A percentile compares a stretch with the other conserved stretches of the same genome.
Conservation (phyloP, 64 coral and sea anemone species). For the Dendrophyllia cribrosa region DNA sequence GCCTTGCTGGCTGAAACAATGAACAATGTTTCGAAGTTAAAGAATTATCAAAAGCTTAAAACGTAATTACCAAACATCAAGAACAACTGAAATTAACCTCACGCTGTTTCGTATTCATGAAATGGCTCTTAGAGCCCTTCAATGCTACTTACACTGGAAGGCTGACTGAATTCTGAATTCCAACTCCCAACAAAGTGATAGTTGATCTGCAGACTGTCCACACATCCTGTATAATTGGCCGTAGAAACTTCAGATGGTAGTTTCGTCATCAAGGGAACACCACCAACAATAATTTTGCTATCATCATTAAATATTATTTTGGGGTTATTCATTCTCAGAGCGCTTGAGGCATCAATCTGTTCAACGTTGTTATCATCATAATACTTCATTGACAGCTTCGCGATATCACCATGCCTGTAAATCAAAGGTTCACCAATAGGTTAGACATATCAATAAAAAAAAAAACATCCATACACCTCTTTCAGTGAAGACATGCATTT, state of each 20-base stretch:
- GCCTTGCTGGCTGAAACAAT: no score
- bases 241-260: conserved; percentile 2
- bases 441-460: no score
- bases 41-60: no score
- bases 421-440: neutral
- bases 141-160: neutral
- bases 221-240: conserved; percentile 20
- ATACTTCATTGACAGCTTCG: conserved; percentile 7
- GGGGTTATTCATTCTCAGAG: conserved; percentile 15
- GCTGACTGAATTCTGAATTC: conserved; percentile 46
- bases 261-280: conserved; percentile 19
- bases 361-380: neutral
- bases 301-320: conserved; percentile 14
- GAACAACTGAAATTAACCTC: no score
- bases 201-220: conserved; percentile 61
- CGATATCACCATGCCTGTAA: conserved; percentile 15
- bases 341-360: neutral
- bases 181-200: conserved; percentile 61
- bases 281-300: conserved; percentile 55
- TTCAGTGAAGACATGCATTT: no score
- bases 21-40: no score
- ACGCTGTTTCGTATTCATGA: no score
- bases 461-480: no score
- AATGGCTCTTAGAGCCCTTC: no score
- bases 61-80: no score